These are phyloP conservation scores for Malurus splendens DNA, from an alignment of 2,797 vertebrate genomes.

Conservation along the genomic window DNA sequence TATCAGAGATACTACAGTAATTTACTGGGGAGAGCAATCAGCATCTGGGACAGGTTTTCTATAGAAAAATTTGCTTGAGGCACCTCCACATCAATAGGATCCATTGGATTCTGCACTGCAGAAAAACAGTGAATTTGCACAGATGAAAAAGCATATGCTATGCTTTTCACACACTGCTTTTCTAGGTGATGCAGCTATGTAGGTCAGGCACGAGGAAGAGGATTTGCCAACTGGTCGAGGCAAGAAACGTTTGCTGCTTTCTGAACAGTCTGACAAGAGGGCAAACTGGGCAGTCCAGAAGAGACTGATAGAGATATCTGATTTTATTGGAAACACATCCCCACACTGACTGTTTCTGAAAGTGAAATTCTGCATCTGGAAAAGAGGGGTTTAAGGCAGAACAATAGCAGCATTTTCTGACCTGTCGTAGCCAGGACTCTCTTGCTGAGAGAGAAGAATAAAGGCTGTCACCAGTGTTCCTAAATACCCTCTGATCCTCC, in stretches of 20 bases:
- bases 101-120: not conserved
- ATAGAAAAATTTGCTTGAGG: not conserved
- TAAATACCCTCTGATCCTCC: conserved; percentile 42
- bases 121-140: not conserved
- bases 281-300: not conserved
- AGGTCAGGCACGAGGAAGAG: not conserved
- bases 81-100: not conserved
- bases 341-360: not conserved
- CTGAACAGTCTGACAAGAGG: not conserved
- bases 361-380: conserved; percentile 21
- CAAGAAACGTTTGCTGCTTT: not conserved
- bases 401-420: conserved; percentile 15
- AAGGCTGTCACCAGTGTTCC: conserved; percentile 31
- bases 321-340: not conserved
- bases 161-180: not conserved
- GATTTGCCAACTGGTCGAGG: not conserved
- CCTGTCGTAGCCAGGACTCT: not conserved
- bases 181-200: not conserved
- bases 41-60: not conserved
- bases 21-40: not conserved
- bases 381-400: conserved; percentile 33
- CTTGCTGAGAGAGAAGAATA: conserved; percentile 56
- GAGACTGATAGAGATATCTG: not conserved
- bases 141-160: not conserved
- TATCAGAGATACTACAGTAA: not conserved